Evolutionary conservation across 2,888 invertebrate species (phyloP).

Genomic region (Luffia ferchaultella): DNA sequence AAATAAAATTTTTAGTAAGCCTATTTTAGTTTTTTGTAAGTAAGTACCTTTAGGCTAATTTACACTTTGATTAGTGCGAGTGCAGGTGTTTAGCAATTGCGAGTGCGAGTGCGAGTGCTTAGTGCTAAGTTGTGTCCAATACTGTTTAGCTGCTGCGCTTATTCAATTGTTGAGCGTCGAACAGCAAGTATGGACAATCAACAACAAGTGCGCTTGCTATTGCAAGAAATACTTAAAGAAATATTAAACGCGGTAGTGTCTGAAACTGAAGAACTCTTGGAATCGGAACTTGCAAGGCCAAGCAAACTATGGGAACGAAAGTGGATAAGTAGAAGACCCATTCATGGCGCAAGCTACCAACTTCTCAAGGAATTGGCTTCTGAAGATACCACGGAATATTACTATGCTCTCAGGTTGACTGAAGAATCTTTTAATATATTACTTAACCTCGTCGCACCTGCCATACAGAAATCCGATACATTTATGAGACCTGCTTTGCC

Average conservation of each 20-base stretch:
- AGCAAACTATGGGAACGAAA: not conserved
- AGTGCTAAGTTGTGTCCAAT: not conserved
- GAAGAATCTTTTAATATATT: constrained; percentile 12
- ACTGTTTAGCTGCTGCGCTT: not conserved
- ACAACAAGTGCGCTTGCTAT: not conserved
- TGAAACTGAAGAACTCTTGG: not conserved
- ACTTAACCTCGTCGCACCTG: constrained; percentile 5
- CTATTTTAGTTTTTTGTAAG: too few species aligned
- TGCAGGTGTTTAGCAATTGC: not conserved
- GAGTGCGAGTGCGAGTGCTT: not conserved
- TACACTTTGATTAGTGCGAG: not conserved
- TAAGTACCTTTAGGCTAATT: too few species aligned
- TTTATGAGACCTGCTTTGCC: constrained; percentile 8
- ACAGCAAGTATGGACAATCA: not conserved
- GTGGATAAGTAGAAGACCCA: constrained; percentile 8
- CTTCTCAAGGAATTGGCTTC: constrained; percentile 13
- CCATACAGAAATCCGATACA: constrained; percentile 8
- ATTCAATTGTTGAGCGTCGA: not conserved
- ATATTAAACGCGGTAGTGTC: not conserved
- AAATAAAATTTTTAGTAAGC: too few species aligned
- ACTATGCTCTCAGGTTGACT: constrained; percentile 14
- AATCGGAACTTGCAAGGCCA: not conserved
- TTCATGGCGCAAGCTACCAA: constrained; percentile 9
- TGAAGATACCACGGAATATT: constrained; percentile 15
- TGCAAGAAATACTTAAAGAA: not conserved